Conservation (phyloP, 1,140 invertebrate species). For the Drosophila hydei region DNA sequence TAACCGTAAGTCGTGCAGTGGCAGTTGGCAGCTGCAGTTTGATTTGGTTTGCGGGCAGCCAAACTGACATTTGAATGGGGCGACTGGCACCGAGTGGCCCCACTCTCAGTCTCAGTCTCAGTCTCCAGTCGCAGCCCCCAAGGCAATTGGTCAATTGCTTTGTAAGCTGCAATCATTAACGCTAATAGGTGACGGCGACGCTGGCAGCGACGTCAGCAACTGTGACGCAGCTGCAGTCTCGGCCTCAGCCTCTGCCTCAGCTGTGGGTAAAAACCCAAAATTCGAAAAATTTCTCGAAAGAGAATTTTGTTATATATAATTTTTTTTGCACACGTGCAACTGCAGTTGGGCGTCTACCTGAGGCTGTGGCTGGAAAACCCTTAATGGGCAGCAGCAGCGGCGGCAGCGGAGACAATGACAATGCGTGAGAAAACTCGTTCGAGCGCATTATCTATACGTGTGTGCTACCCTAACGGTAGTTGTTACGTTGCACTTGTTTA, state of each 20-base stretch:
- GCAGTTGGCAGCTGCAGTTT: conserved; percentile 1
- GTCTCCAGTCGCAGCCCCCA: conserved; percentile 24
- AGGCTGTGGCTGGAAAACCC: conserved; percentile 58
- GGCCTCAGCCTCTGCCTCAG: conserved; percentile 8
- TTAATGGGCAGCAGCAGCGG: conserved; percentile 48
- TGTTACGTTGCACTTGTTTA: conserved; percentile 75
- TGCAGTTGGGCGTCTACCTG: conserved; percentile 27
- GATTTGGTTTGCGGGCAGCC: conserved; percentile 26
- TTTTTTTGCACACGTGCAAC: conserved; percentile 69
- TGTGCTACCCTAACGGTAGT: conserved; percentile 18
- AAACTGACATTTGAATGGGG: conserved; percentile 81
- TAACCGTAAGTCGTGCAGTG: neutral
- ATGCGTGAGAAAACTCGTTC: conserved; percentile 75
- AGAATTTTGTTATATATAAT: neutral
- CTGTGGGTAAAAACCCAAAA: conserved; percentile 49
- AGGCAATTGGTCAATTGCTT: conserved; percentile 76
- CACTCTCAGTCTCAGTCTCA: conserved; percentile 18
- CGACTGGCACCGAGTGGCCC: conserved; percentile 63
- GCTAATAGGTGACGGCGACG: conserved; percentile 62
- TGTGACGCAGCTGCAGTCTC: conserved; percentile 10
- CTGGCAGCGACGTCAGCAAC: conserved; percentile 6
- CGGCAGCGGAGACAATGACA: conserved; percentile 23
- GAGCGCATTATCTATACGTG: conserved; percentile 47
- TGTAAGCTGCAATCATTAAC: conserved; percentile 77
- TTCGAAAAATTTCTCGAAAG: conserved; percentile 44